These are phyloP conservation scores for Perca schrenkii DNA, from an alignment of 2,113 vertebrate species.

Conservation along the genomic window DNA sequence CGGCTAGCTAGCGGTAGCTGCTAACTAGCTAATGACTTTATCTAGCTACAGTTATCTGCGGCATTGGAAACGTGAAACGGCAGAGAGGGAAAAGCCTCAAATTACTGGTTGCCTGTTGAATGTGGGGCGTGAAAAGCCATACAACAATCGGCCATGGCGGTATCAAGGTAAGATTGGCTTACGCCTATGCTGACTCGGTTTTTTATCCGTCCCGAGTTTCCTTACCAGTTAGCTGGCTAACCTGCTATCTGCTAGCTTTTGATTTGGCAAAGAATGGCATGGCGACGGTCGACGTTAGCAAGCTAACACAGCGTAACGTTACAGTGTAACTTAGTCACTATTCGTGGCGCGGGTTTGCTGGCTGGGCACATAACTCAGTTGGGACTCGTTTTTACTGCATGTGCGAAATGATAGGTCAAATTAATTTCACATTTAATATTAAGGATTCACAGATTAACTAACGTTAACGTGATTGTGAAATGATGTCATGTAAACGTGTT, in stretches of 20 bases:
- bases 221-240: constrained; percentile 34
- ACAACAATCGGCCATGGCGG: constrained; percentile 75
- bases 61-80: constrained; percentile 24
- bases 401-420: background rate
- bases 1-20: constrained; percentile 60
- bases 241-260: constrained; percentile 47
- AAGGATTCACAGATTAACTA: background rate
- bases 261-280: constrained; percentile 41
- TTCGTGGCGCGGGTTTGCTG: background rate
- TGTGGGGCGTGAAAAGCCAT: constrained; percentile 44
- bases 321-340: background rate
- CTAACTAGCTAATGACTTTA: constrained; percentile 68
- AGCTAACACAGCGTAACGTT: constrained; percentile 13
- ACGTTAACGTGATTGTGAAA: background rate
- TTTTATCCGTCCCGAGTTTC: background rate
- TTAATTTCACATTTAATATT: too few species aligned
- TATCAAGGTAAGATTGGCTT: constrained; percentile 79
- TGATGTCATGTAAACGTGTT: background rate
- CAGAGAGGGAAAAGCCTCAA: background rate
- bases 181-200: background rate
- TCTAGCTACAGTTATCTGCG: constrained; percentile 9
- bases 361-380: background rate
- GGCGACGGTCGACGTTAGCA: constrained; percentile 26
- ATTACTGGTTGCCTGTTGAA: constrained; percentile 59
- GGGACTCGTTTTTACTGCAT: background rate